A percentile compares a stretch with the other conserved stretches of the same genome.
These are phyloP conservation scores for Drosophila pachea DNA, from an alignment of 1,140 invertebrate species.

Conservation along the genomic window DNA sequence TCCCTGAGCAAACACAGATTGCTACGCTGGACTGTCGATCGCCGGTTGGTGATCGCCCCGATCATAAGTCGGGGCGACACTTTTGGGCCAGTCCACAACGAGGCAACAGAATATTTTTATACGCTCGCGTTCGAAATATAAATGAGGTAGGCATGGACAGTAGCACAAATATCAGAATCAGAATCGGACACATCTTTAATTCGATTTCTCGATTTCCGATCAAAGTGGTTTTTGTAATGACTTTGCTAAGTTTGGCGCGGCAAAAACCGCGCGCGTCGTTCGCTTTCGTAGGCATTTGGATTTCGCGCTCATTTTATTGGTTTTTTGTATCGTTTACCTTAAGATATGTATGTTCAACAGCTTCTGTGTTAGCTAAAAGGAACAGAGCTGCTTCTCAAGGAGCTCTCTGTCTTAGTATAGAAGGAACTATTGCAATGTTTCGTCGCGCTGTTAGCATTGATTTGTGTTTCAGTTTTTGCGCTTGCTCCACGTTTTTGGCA, in stretches of 20 bases:
- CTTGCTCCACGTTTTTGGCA: slow-evolving; percentile 48
- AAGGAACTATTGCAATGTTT: slow-evolving; percentile 66
- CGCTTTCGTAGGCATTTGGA: slow-evolving; percentile 60
- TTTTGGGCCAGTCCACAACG: slow-evolving; percentile 68
- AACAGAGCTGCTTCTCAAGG: slow-evolving; percentile 18
- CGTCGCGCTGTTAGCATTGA: slow-evolving; percentile 74
- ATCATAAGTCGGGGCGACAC: slow-evolving; percentile 69
- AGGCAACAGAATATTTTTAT: slow-evolving; percentile 78
- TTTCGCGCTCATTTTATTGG: slow-evolving; percentile 62
- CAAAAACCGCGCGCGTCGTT: slow-evolving; percentile 58
- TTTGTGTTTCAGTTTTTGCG: slow-evolving; percentile 73
- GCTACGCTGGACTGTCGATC: slow-evolving; percentile 46
- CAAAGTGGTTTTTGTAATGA: slow-evolving; percentile 59
- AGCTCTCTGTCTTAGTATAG: slow-evolving; percentile 29
- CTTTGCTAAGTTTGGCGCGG: slow-evolving; percentile 33
- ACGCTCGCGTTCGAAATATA: slow-evolving; percentile 79
- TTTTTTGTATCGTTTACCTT: slow-evolving; percentile 41
- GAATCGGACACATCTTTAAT: slow-evolving; percentile 31
- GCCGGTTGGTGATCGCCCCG: slow-evolving; percentile 48
- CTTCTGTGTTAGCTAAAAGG: slow-evolving; percentile 17
- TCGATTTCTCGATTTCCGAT: slow-evolving; percentile 32
- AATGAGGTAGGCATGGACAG: slow-evolving; percentile 60
- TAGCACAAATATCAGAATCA: slow-evolving; percentile 22
- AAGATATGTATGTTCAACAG: slow-evolving; percentile 19
- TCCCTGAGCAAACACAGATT: slow-evolving; percentile 32